Percentiles rank a stretch among this genome's conserved stretches.
Evolutionary conservation across 2,888 invertebrate genomes (phyloP).

Genomic region (Microctonus aethiopoides): DNA sequence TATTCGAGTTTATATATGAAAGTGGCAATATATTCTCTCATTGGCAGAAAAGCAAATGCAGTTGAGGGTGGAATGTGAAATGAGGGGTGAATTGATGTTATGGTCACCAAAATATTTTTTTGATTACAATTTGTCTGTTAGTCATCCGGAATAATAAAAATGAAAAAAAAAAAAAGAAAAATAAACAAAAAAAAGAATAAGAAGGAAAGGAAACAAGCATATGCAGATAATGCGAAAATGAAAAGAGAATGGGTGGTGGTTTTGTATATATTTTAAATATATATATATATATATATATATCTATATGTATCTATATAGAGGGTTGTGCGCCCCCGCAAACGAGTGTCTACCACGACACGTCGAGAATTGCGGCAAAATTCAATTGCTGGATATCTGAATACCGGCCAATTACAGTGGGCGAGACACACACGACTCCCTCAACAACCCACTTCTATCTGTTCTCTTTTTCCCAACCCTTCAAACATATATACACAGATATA

Average conservation of each 20-base stretch:
- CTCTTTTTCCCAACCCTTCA: constrained; percentile 16
- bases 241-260: constrained; percentile 23
- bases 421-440: constrained; percentile 27
- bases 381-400: constrained; percentile 62
- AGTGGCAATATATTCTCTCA: neutral
- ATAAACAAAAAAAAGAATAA: constrained; percentile 4
- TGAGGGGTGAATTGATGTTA: neutral
- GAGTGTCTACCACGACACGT: constrained; percentile 36
- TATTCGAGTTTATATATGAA: neutral
- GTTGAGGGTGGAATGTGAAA: neutral
- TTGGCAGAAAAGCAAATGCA: neutral
- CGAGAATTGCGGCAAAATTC: constrained; percentile 53
- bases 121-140: neutral
- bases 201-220: neutral
- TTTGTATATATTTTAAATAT: neutral
- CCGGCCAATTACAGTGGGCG: constrained; percentile 57
- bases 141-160: neutral
- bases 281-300: neutral
- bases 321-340: constrained; percentile 16
- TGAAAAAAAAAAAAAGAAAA: neutral
- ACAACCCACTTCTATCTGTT: neutral
- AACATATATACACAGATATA: constrained; percentile 2
- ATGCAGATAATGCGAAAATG: constrained; percentile 27
- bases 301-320: neutral
- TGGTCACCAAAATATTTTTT: neutral